Conservation (phyloP, 1,140 invertebrate genomes). For the Helicoverpa zea region DNA sequence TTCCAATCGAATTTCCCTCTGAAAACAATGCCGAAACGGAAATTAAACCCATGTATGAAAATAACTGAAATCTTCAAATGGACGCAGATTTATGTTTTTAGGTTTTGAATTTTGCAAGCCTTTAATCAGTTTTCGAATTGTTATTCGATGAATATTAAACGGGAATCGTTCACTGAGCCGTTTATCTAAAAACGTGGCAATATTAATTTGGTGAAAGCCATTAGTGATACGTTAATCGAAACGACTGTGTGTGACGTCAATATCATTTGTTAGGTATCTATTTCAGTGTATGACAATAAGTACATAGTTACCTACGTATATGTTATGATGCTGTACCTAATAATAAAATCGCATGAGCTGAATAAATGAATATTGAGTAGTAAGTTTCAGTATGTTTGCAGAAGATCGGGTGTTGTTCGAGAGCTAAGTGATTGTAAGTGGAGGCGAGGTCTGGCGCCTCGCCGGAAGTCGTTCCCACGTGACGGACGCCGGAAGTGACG, state of each 20-base stretch:
- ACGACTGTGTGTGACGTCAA: no score
- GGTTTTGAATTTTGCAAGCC: conserved; percentile 34
- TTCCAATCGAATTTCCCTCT: conserved; percentile 75
- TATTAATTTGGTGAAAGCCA: conserved; percentile 29
- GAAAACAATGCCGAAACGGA: conserved; percentile 81
- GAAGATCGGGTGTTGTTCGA: conserved; percentile 64
- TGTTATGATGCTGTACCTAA: not conserved
- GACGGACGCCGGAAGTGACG: conserved; percentile 82
- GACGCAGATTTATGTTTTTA: conserved; percentile 61
- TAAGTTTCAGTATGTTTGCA: conserved; percentile 60
- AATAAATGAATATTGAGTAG: conserved; percentile 40
- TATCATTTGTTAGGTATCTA: not conserved
- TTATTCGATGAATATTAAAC: conserved; percentile 21
- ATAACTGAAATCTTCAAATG: conserved; percentile 66
- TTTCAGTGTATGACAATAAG: not conserved
- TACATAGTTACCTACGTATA: not conserved
- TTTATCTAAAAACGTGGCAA: conserved; percentile 22
- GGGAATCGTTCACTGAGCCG: not conserved
- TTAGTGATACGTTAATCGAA: conserved; percentile 23
- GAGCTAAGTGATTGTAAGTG: conserved; percentile 84
- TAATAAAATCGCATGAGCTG: conserved; percentile 27
- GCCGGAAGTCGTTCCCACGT: conserved; percentile 83
- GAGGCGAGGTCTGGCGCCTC: conserved; percentile 76
- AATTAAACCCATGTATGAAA: conserved; percentile 80
- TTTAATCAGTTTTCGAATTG: conserved; percentile 38